A percentile compares a stretch with the other conserved stretches of the same genome.
phyloP scores from a whole-genome alignment of 2,888 invertebrate species.

The Ophioninae sp. region DNA sequence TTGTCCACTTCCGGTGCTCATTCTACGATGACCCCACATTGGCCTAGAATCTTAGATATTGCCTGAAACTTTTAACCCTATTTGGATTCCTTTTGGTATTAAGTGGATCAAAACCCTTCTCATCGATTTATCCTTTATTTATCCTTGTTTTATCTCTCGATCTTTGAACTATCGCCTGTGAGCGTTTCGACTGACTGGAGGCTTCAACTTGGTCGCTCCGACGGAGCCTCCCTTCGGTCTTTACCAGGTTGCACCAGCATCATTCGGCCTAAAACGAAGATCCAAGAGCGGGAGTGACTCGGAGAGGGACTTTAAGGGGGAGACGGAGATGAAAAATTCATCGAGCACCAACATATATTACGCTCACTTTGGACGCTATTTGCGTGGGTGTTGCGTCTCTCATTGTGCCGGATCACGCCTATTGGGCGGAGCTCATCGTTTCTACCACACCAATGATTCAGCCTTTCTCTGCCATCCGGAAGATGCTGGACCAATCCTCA shows the following conservation, averaged over 20 bases:
- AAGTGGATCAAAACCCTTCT: too few relatives aligned
- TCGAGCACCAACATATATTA: conserved; percentile 24
- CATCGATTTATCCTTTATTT: too few relatives aligned
- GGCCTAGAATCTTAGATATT: too few relatives aligned
- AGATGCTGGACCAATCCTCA: conserved; percentile 39
- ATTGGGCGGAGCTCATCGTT: conserved; percentile 52
- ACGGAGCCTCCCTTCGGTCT: conserved; percentile 39
- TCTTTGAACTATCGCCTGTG: conserved; percentile 58
- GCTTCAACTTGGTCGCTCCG: conserved; percentile 56
- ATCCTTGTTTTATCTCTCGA: conserved; percentile 14
- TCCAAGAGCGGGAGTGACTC: conserved; percentile 16
- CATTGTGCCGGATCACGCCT: conserved; percentile 40
- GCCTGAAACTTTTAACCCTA: too few relatives aligned
- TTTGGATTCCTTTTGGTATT: too few relatives aligned
- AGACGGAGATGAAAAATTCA: conserved; percentile 19
- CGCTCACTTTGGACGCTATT: conserved; percentile 23
- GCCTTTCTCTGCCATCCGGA: conserved; percentile 52
- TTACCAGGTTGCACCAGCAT: conserved; percentile 46
- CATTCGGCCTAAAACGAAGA: conserved; percentile 25
- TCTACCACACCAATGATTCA: conserved; percentile 48
- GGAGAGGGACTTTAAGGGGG: not conserved
- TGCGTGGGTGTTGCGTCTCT: conserved; percentile 52
- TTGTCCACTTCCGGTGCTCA: too few relatives aligned
- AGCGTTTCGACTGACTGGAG: conserved; percentile 75
- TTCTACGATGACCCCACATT: too few relatives aligned